phyloP scores from a whole-genome alignment of 2,888 invertebrate species.

The Volucella inflata region DNA sequence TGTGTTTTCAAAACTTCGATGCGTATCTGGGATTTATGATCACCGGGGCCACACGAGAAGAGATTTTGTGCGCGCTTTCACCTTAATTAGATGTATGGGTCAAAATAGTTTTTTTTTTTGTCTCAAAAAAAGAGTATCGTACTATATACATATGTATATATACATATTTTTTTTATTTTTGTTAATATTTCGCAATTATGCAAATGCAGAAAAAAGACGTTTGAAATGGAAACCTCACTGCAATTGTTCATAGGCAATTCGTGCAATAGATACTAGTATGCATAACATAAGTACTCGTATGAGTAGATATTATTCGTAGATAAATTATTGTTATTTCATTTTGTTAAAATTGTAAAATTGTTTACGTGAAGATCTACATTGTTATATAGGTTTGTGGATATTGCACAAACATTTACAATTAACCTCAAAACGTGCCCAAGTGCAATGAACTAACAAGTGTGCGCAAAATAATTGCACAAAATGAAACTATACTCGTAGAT shows the following conservation, averaged over 20 bases:
- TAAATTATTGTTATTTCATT: not conserved
- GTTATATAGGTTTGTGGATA: constrained; percentile 15
- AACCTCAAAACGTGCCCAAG: constrained; percentile 69
- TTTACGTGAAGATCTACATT: constrained; percentile 21
- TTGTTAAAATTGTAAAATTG: not conserved
- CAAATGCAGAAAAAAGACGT: constrained; percentile 37
- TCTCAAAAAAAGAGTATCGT: not conserved
- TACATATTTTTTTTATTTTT: not conserved
- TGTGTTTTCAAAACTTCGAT: constrained; percentile 27
- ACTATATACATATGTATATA: not conserved
- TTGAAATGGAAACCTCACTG: not conserved
- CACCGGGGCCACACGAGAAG: constrained; percentile 13
- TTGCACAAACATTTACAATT: constrained; percentile 63
- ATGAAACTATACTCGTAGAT: constrained; percentile 5
- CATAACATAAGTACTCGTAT: too few relatives aligned
- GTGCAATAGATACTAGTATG: too few relatives aligned
- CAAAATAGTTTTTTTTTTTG: constrained; percentile 26
- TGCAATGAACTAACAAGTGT: constrained; percentile 65
- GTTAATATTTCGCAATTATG: not conserved
- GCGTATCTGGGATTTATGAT: constrained; percentile 58
- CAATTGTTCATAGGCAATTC: too few relatives aligned
- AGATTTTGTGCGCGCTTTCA: constrained; percentile 61
- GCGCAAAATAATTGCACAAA: constrained; percentile 26
- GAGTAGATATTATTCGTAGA: too few relatives aligned
- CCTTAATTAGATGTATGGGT: constrained; percentile 67